A percentile compares a stretch with the other conserved stretches of the same genome.
phyloP scores from a whole-genome alignment of 1,140 invertebrate species.

The Lepidurus couesii region DNA sequence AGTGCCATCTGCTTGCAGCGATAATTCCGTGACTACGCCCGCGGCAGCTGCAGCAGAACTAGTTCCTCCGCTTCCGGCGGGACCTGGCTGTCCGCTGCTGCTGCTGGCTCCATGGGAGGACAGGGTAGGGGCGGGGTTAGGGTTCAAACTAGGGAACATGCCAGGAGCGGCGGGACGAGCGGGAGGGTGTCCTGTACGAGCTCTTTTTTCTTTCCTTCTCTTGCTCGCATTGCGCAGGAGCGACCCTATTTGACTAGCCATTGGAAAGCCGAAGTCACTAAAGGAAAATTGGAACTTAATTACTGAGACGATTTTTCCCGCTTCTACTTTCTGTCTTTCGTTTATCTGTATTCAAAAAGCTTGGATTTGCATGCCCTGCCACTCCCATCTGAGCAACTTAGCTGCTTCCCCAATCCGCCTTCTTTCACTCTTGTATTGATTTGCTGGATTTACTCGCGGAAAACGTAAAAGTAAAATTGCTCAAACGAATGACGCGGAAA shows the following conservation, averaged over 20 bases:
- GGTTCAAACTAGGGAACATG: neutral
- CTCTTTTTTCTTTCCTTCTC: neutral
- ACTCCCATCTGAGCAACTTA: neutral
- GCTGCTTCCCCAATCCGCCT: neutral
- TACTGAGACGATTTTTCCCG: neutral
- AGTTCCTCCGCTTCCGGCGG: neutral
- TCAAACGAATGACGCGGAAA: neutral
- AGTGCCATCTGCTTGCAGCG: constrained; percentile 14
- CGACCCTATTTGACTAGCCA: constrained; percentile 15
- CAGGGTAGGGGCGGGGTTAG: neutral
- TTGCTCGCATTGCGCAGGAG: neutral
- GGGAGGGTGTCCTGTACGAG: neutral
- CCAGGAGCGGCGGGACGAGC: neutral
- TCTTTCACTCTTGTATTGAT: neutral
- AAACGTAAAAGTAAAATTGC: neutral
- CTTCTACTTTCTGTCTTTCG: neutral
- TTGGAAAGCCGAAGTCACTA: neutral
- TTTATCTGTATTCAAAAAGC: neutral
- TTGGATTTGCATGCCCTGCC: neutral
- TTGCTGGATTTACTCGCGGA: neutral
- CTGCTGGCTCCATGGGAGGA: neutral
- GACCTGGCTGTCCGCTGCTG: neutral
- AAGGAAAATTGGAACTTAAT: constrained; percentile 2
- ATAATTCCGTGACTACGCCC: neutral
- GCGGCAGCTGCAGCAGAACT: neutral